Evolutionary conservation across 2,888 invertebrate species (phyloP), one percentile per base, ranked within the genome.

Genomic region (Lycia hirtaria): DNA sequence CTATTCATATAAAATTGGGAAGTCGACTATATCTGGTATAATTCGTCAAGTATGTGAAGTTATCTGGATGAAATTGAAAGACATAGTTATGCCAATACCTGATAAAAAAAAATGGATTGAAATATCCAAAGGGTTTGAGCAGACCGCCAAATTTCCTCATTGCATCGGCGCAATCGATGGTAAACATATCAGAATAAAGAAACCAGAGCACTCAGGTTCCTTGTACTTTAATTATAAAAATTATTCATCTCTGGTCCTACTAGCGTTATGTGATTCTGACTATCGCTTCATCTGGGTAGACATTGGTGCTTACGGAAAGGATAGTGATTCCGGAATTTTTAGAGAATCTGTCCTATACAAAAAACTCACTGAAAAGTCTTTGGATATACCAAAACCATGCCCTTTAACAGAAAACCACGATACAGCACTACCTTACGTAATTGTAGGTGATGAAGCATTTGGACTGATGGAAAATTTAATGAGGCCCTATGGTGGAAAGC

Each of bases 271-370:
- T 24, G 62, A 67, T 62, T 65, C 62, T 38, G 65, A 45, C 24
- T 62, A 48, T 26, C 57, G 52, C 57, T 64, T 64, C 53, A 44
- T 57, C 14, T 28, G 48, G 19, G 50, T 69, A 58, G 67, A 67
- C 55, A 44, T 67, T 63, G 67, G 64, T 61, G 67, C 66, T 17
- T 67, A 28, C 62, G 69, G 69, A 24, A 66, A 48, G 67, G 65
- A 64, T 58, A 41, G 66, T 57, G 70, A 70, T 56, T 67, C 65
- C 40, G 35, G 67, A 65, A 62, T 70, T 60, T 68, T 66, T 68
- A 62, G 68, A 4, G 24, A 40, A 7, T 14, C 40, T 7, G 14
- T 14, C 12, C 14, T 40, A 12, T 40, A 40, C 3, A 14, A 40
- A 14, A 14, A 3, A 40, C n/a, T n/a, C 24, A 10, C 9, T 19